Evolutionary conservation across 92 coral and sea anemone species (phyloP).

Genomic region (Pocillopora grandis): DNA sequence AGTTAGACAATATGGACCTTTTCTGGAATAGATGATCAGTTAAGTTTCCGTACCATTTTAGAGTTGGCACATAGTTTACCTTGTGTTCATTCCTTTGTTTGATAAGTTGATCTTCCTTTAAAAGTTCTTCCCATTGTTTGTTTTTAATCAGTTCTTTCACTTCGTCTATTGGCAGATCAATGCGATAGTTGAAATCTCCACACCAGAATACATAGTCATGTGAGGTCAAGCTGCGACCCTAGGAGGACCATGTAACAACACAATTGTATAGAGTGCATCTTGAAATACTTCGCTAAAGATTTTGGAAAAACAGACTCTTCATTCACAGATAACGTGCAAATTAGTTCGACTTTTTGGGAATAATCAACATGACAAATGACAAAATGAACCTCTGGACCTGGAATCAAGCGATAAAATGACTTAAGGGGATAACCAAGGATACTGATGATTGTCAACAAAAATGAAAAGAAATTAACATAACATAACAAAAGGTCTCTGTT

Average conservation of each 20-base stretch:
- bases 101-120: slow-evolving; percentile 79
- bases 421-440: no score
- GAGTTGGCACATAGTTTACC: slow-evolving; percentile 42
- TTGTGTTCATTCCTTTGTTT: slow-evolving; percentile 75
- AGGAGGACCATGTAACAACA: neutral
- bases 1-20: no score
- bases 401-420: no score
- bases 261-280: neutral
- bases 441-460: no score
- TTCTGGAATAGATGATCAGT: no score
- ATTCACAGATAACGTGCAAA: no score
- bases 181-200: slow-evolving; percentile 98
- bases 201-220: slow-evolving; percentile 99
- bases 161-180: slow-evolving; percentile 89
- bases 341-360: no score
- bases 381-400: no score
- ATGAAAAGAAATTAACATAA: no score
- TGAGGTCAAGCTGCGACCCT: slow-evolving; percentile 89
- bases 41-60: neutral
- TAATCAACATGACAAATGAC: no score
- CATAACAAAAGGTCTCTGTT: no score
- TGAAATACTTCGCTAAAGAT: neutral
- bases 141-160: slow-evolving; percentile 86
- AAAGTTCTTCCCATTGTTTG: slow-evolving; percentile 81
- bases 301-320: no score